These are phyloP conservation scores for Drosophila baimaii DNA, from an alignment of 1,140 invertebrate species.

Conservation along the genomic window DNA sequence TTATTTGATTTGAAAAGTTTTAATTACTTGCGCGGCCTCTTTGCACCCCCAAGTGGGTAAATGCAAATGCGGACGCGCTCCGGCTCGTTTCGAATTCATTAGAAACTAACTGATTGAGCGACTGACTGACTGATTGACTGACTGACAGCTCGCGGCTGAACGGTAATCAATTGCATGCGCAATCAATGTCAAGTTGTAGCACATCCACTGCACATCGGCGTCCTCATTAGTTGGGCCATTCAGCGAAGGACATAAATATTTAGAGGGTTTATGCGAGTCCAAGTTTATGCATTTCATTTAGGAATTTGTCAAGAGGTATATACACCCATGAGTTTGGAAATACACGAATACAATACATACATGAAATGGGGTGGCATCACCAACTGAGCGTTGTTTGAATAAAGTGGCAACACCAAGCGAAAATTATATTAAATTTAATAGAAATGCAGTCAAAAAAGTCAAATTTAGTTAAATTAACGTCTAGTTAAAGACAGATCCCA, in stretches of 20 bases:
- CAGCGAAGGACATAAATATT: conserved; percentile 35
- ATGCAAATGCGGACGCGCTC: conserved; percentile 39
- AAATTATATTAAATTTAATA: too few relatives aligned
- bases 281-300: too few relatives aligned
- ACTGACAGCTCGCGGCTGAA: conserved; percentile 32
- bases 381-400: too few relatives aligned
- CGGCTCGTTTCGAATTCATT: conserved; percentile 44
- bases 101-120: conserved; percentile 36
- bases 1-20: conserved; percentile 83
- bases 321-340: too few relatives aligned
- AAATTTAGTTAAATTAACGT: too few relatives aligned
- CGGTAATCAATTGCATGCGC: conserved; percentile 68
- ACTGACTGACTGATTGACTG: conserved; percentile 26
- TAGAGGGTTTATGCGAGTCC: too few relatives aligned
- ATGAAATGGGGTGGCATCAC: too few relatives aligned
- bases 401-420: too few relatives aligned
- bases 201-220: conserved; percentile 9
- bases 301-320: too few relatives aligned
- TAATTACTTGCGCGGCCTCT: conserved; percentile 75
- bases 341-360: too few relatives aligned
- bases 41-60: conserved; percentile 1
- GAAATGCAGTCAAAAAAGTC: too few relatives aligned
- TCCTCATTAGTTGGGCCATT: conserved; percentile 70
- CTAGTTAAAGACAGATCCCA: too few relatives aligned
- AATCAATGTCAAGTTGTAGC: conserved; percentile 63